Base-by-base conservation (phyloP, 2,888 invertebrate genomes). In the Cephus rjabovi region DNA sequence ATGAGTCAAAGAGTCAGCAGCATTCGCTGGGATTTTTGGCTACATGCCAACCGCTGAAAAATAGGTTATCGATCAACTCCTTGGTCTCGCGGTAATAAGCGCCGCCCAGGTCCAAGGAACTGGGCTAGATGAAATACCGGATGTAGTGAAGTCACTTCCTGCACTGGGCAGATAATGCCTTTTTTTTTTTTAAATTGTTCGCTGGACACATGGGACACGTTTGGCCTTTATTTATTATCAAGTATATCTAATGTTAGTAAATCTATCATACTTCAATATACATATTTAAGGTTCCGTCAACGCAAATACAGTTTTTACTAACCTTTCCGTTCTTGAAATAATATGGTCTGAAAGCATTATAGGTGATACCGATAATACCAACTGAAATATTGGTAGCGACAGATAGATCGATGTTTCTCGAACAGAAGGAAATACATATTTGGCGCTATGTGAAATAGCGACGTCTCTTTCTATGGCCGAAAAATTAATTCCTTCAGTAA, bases 1-100 rank as follows among this genome's bases (percentile, higher is more conserved):
- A 33, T 33, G 71, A 71, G 71, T 82, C 81, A 80, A 82, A 81
- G 77, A 81, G 81, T 83, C 82, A 83, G 83, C 74, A 34, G 34
- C 82, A 82, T 82, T 82, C 77, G 74, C 76, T 76, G 79, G 81
- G 82, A 85, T 86, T 83, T 86, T 84, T 89, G 89, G 89, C 89
- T 71, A 68, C 31, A 73, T 79, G 89, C 89, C 89, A 88, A 78
- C 83, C 79, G 77, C 81, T 78, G 83, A 85, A 87, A 89, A 88
- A 89, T 89, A 86, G 88, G 88, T 88, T 88, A 89, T 88, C 87
- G 88, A 89, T 88, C 87, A 86, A 85, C 81, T 83, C 79, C 83
- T 81, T 69, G 74, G 34, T 56, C 75, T 76, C 76, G 31, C 31
- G 75, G 34, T 74, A 74, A 74, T 34, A 74, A 34, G 31, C 74